These are phyloP conservation scores for Diadumene lineata DNA, from an alignment of 92 coral and sea anemone species.

Conservation along the genomic window DNA sequence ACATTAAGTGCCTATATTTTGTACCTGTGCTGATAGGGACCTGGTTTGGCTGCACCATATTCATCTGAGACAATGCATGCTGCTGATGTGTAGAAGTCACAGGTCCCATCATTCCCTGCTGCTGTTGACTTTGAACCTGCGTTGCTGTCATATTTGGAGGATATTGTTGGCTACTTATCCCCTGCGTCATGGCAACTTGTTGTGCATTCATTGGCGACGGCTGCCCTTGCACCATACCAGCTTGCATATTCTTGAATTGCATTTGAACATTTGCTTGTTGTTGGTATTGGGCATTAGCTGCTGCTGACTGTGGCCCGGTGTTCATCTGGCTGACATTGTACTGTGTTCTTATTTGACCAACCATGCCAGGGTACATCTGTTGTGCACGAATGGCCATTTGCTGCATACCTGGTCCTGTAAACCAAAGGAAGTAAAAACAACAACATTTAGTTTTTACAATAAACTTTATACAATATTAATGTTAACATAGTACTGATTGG, in stretches of 20 bases:
- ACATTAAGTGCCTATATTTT: too few species aligned
- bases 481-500: too few species aligned
- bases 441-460: too few species aligned
- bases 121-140: conserved; percentile 44
- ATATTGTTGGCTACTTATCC: conserved; percentile 9
- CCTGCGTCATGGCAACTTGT: conserved; percentile 13
- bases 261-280: conserved; percentile 25
- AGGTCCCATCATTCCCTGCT: conserved; percentile 20
- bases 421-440: too few species aligned
- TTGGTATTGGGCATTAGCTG: conserved; percentile 13
- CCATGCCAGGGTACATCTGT: conserved; percentile 7
- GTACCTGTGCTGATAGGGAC: too few species aligned
- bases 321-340: conserved; percentile 7
- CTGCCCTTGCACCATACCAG: conserved; percentile 23
- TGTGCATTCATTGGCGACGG: conserved; percentile 31
- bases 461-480: too few species aligned
- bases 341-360: not conserved
- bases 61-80: conserved; percentile 46
- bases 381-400: conserved; percentile 9
- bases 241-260: conserved; percentile 18
- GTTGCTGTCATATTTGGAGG: conserved; percentile 11
- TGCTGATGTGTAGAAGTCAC: conserved; percentile 19
- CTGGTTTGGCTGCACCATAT: conserved; percentile 20
- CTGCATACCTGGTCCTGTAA: conserved; percentile 10
- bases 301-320: conserved; percentile 2